Conservation (phyloP, 2,888 invertebrate species). For the Pharmacophagus antenor region DNA sequence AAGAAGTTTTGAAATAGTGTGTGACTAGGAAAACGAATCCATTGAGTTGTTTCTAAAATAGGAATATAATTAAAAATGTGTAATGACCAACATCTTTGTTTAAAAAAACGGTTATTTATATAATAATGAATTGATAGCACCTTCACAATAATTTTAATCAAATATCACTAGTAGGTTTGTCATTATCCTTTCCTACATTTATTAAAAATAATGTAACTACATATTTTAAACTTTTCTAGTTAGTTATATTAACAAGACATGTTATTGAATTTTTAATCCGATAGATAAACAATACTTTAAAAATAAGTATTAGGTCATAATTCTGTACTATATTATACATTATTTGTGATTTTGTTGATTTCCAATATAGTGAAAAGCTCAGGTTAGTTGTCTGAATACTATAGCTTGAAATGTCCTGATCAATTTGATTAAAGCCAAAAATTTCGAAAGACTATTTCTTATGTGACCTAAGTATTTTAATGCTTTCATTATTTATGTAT, state of each 20-base stretch:
- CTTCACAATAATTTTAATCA: not conserved
- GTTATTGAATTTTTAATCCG: not conserved
- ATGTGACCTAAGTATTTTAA: not conserved
- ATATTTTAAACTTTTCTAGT: not conserved
- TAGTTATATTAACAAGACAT: not conserved
- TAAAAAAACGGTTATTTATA: too few species aligned
- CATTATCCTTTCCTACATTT: not conserved
- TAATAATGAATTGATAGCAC: too few species aligned
- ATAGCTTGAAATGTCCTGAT: not conserved
- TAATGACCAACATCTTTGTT: too few species aligned
- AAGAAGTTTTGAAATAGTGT: slow-evolving; percentile 1
- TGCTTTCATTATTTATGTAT: not conserved
- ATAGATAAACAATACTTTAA: not conserved
- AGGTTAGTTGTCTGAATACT: not conserved
- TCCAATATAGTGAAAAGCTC: not conserved
- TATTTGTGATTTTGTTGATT: not conserved
- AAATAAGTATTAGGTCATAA: not conserved
- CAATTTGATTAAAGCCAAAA: not conserved
- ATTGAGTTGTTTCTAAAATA: not conserved
- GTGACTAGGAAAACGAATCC: not conserved
- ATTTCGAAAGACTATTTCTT: not conserved
- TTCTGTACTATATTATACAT: not conserved
- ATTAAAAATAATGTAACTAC: not conserved
- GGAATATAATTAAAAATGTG: too few species aligned
- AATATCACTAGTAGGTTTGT: not conserved